A percentile compares a stretch with the other conserved stretches of the same genome.
These are phyloP conservation scores for Pollachius pollachius DNA, from an alignment of 2,113 vertebrate species.

Conservation along the genomic window DNA sequence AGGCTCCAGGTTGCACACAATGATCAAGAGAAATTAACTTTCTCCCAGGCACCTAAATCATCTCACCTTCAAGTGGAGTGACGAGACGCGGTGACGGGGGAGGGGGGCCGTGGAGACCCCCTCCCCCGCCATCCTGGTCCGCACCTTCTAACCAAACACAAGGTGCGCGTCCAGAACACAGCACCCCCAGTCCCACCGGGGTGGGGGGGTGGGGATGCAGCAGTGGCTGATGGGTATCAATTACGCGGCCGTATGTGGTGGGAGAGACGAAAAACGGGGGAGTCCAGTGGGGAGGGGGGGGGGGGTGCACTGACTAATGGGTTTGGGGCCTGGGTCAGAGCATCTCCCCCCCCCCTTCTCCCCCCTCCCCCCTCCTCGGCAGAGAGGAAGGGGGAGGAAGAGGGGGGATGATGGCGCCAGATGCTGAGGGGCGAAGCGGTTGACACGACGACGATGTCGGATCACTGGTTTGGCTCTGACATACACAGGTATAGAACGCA, in stretches of 20 bases:
- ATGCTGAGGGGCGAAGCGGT: conserved; percentile 31
- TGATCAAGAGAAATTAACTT: conserved; percentile 99
- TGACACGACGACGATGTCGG: too few relatives aligned
- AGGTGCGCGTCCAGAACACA: conserved; percentile 42
- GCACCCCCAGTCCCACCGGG: conserved; percentile 44
- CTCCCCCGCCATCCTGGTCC: conserved; percentile 62
- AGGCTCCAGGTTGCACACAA: conserved; percentile 99
- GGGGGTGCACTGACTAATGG: conserved; percentile 69
- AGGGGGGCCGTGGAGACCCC: conserved; percentile 23
- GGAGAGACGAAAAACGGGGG: conserved; percentile 54
- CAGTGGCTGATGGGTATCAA: conserved; percentile 63
- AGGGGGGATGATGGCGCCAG: not conserved
- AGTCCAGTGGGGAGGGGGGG: conserved; percentile 28
- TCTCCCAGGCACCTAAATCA: conserved; percentile 99
- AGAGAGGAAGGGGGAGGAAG: conserved; percentile 30
- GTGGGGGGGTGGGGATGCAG: conserved; percentile 47
- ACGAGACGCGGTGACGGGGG: conserved; percentile 86
- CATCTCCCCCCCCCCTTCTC: conserved; percentile 36
- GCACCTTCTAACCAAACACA: conserved; percentile 73
- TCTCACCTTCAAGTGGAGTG: conserved; percentile 98
- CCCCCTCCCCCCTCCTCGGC: conserved; percentile 53
- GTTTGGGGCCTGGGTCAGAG: conserved; percentile 48
- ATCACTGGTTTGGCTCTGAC: too few relatives aligned
- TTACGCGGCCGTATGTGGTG: conserved; percentile 69
- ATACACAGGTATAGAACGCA: too few relatives aligned